Evolutionary conservation across 2,888 invertebrate genomes (phyloP), one percentile per base, ranked within the genome.

Genomic region (Troides aeacus): DNA sequence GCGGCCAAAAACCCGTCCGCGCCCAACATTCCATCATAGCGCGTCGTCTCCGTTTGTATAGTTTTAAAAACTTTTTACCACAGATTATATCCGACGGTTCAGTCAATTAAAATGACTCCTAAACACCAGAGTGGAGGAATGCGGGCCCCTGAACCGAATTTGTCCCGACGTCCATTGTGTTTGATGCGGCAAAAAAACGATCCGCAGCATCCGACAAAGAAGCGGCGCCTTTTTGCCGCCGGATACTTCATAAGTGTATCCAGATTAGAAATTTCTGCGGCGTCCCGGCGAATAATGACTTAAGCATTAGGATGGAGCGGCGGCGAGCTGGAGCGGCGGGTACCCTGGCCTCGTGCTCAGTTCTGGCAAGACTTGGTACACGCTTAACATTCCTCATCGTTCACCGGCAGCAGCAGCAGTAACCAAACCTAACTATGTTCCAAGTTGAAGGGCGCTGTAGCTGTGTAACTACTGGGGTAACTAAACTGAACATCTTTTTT

Each of bases 101-200:
- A 83, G 86, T 90, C 91, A 91, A 91, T 91, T 91, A 91, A 91
- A 91, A 90, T 91, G 84, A 85, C 84, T 91, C 80, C 80, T 86
- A 87, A 90, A 91, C 91, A 90, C 91, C 88, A 89, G 75, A 71
- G 78, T 75, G 75, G 71, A 74, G 80, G 90, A 90, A 91, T 91
- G 84, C 79, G 71, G 78, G 75, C 80, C 78, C 82, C 82, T 78
- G 78, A 81, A 78, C 87, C 81, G 86, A 90, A 90, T 90, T 90
- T 89, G 89, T 88, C 86, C 84, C 76, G 71, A 74, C 78, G 75
- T 62, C 85, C 88, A 90, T 90, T 91, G 90, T 90, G 81, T 89
- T 87, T 82, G 71, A 64, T 36, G 57, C 66, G 67, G 71, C 76
- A 84, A 88, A 90, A 90, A 91, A 46, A 10, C 88, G 78, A 74